These are phyloP conservation scores for Hypotaenidia philippensis DNA, from an alignment of 2,797 vertebrate species.

Conservation along the genomic window DNA sequence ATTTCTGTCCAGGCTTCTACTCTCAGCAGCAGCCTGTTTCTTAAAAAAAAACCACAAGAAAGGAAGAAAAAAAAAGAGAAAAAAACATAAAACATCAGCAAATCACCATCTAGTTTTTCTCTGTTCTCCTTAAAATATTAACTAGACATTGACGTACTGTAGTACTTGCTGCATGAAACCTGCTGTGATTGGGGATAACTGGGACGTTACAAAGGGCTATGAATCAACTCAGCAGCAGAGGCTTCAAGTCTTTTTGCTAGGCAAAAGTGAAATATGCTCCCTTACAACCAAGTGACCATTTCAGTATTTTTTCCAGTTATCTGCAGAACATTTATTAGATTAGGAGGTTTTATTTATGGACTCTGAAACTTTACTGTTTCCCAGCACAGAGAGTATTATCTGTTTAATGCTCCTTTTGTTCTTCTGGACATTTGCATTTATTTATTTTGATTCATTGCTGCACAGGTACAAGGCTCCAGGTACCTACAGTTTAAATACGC, in stretches of 20 bases:
- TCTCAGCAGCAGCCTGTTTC: neutral
- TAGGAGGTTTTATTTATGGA: constrained; percentile 72
- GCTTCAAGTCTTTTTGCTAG: constrained; percentile 29
- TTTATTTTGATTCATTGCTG: constrained; percentile 55
- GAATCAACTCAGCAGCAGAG: constrained; percentile 73
- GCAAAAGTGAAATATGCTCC: constrained; percentile 62
- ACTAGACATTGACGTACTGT: constrained; percentile 63
- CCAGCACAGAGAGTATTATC: constrained; percentile 32
- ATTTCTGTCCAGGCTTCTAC: neutral
- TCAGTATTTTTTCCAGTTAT: constrained; percentile 75
- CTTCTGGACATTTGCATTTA: constrained; percentile 55
- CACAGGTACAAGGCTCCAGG: neutral
- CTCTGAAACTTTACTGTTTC: constrained; percentile 30
- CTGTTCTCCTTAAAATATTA: constrained; percentile 49
- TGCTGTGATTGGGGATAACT: constrained; percentile 60
- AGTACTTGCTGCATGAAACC: constrained; percentile 41
- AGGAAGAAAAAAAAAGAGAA: neutral
- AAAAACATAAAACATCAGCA: neutral
- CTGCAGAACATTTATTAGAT: constrained; percentile 75
- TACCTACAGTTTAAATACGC: neutral
- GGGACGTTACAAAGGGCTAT: constrained; percentile 37
- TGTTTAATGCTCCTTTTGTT: constrained; percentile 55
- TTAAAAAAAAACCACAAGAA: neutral
- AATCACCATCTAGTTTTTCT: neutral
- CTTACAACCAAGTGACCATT: constrained; percentile 67